A percentile compares a stretch with the other conserved stretches of the same genome.
phyloP scores from a whole-genome alignment of 2,888 invertebrate species.

The Troglohyphantes excavatus region DNA sequence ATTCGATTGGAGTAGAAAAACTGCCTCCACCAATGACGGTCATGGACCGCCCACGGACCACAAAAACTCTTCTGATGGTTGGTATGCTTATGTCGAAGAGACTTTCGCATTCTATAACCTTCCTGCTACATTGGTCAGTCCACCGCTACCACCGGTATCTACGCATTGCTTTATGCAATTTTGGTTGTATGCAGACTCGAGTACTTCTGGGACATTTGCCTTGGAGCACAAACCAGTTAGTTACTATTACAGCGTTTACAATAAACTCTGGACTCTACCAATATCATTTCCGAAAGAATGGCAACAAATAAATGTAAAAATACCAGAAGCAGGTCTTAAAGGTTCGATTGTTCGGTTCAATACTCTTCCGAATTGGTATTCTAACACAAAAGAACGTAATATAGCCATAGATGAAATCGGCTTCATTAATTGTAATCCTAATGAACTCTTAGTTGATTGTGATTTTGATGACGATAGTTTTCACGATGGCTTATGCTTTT shows the following conservation, averaged over 20 bases:
- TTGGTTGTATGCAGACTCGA: slow-evolving; percentile 54
- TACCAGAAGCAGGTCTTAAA: slow-evolving; percentile 1
- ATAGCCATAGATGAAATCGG: slow-evolving; percentile 73
- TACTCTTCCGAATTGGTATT: slow-evolving; percentile 13
- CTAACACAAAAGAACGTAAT: neutral
- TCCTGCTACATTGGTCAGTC: slow-evolving; percentile 54
- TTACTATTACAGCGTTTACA: neutral
- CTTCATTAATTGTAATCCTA: slow-evolving; percentile 79
- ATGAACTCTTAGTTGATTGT: slow-evolving; percentile 76
- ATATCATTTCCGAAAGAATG: slow-evolving; percentile 15
- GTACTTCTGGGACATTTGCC: slow-evolving; percentile 2
- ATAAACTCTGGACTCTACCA: neutral
- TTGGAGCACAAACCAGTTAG: slow-evolving; percentile 33
- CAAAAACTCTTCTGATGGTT: slow-evolving; percentile 66
- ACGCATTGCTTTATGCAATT: slow-evolving; percentile 74
- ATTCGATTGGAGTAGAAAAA: slow-evolving; percentile 54
- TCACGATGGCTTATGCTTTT: slow-evolving; percentile 68
- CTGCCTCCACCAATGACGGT: neutral
- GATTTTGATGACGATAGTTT: slow-evolving; percentile 77
- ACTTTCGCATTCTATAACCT: neutral
- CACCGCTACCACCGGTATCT: slow-evolving; percentile 63
- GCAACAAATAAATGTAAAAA: slow-evolving; percentile 40
- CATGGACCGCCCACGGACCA: slow-evolving; percentile 55
- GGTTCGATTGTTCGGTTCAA: slow-evolving; percentile 23
- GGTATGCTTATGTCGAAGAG: slow-evolving; percentile 61